Conservation (phyloP, 2,888 invertebrate species). For the Mesorhabditis spiculigera region DNA sequence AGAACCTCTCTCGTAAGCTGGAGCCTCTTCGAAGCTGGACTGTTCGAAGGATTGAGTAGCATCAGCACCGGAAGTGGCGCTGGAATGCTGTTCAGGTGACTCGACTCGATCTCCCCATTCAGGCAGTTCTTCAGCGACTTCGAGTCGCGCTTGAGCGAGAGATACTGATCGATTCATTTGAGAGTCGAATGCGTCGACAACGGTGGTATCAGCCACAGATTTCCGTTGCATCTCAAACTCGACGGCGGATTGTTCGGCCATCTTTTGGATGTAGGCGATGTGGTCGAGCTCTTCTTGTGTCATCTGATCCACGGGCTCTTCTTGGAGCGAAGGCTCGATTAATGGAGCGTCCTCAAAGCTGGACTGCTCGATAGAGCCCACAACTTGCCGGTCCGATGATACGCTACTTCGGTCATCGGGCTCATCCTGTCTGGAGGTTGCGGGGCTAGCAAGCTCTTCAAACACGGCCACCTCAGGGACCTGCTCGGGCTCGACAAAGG, state of each 20-base stretch:
- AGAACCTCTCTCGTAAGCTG: too few species aligned
- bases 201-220: background rate
- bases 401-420: background rate
- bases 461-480: background rate
- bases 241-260: slow-evolving; percentile 19
- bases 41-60: too few species aligned
- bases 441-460: background rate
- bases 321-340: slow-evolving; percentile 7
- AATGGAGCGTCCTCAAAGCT: slow-evolving; percentile 15
- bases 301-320: slow-evolving; percentile 11
- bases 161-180: background rate
- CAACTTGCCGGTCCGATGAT: background rate
- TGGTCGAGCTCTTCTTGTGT: slow-evolving; percentile 29
- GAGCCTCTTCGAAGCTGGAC: too few species aligned
- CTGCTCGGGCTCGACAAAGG: background rate
- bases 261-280: slow-evolving; percentile 19
- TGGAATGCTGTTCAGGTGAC: too few species aligned
- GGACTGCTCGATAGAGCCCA: slow-evolving; percentile 10
- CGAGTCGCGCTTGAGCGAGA: too few species aligned
- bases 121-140: too few species aligned
- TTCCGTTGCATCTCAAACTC: slow-evolving; percentile 8
- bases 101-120: too few species aligned
- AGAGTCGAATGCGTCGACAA: background rate
- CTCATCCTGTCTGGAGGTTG: background rate
- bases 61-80: too few species aligned